Conservation (phyloP, 2,113 vertebrate species). For the Mirounga angustirostris region DNA sequence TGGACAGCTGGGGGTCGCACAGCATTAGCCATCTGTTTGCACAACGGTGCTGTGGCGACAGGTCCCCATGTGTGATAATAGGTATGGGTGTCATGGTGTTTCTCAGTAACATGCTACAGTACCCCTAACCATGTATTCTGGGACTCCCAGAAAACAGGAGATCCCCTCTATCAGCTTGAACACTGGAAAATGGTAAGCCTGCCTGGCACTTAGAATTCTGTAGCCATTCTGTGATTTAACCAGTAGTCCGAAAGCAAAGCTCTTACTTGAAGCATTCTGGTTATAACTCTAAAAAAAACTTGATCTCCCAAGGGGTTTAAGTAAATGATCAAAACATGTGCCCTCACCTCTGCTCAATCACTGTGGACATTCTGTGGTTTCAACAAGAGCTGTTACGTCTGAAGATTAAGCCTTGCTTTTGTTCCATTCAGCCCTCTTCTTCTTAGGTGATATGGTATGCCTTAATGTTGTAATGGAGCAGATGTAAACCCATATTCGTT, state of each 20-base stretch:
- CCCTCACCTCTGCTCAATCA: not conserved
- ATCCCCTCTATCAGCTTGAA: not conserved
- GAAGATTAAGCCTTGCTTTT: not conserved
- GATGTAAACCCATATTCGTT: not conserved
- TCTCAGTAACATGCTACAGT: not conserved
- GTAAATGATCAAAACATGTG: not conserved
- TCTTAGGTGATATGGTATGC: not conserved
- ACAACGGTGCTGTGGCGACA: not conserved
- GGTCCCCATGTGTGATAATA: not conserved
- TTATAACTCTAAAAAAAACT: not conserved
- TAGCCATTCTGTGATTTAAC: not conserved
- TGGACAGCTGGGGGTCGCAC: too few relatives aligned
- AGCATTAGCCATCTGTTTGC: not conserved
- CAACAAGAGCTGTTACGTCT: not conserved
- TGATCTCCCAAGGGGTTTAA: not conserved
- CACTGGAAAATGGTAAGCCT: not conserved
- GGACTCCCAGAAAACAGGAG: not conserved
- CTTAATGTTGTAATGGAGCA: not conserved
- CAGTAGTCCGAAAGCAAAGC: not conserved
- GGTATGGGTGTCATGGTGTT: not conserved
- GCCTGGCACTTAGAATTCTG: not conserved
- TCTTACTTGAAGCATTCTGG: not conserved
- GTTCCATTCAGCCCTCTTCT: not conserved
- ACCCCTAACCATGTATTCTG: not conserved
- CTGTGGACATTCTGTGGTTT: not conserved